Evolutionary conservation across 2,797 vertebrate species (phyloP).

Genomic region (Rhyacichthys aspro): DNA sequence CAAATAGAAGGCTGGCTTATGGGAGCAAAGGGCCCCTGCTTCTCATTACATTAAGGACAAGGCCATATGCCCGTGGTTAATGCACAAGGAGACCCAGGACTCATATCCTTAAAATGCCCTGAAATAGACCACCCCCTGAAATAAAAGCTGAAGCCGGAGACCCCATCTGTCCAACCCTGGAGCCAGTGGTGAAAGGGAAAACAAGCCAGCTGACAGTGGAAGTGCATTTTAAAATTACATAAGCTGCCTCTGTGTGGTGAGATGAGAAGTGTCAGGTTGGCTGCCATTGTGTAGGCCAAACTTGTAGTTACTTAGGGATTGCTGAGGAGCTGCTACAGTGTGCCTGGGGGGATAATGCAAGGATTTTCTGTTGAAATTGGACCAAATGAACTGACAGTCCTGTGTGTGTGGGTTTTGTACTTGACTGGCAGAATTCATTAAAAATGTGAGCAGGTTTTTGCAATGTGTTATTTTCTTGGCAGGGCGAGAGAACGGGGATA

Average conservation of each 20-base stretch:
- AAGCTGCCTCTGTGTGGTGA: conserved; percentile 11
- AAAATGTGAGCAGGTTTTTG: conserved; percentile 50
- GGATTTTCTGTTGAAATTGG: conserved; percentile 49
- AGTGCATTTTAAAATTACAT: conserved; percentile 24
- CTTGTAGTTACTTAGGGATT: conserved; percentile 36
- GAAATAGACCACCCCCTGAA: conserved; percentile 36
- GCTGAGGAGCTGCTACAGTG: conserved; percentile 19
- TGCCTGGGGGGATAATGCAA: conserved; percentile 35
- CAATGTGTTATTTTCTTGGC: conserved; percentile 48
- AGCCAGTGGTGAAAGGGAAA: conserved; percentile 28
- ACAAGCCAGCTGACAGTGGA: conserved; percentile 25
- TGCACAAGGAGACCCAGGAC: conserved; percentile 40
- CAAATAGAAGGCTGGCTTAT: conserved; percentile 55
- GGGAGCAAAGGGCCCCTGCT: conserved; percentile 49
- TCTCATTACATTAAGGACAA: conserved; percentile 77
- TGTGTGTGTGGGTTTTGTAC: conserved; percentile 17
- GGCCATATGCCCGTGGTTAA: conserved; percentile 46
- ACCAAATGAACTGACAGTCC: conserved; percentile 42
- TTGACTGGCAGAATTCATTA: conserved; percentile 66
- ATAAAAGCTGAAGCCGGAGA: conserved; percentile 20
- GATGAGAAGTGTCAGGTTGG: conserved; percentile 35
- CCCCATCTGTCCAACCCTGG: conserved; percentile 30
- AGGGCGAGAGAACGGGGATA: conserved; percentile 32
- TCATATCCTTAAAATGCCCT: conserved; percentile 52
- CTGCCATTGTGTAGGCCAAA: conserved; percentile 34